Evolutionary conservation across 2,888 invertebrate species (phyloP), one percentile per base, ranked within the genome.

Genomic region (Agrotis segetum): DNA sequence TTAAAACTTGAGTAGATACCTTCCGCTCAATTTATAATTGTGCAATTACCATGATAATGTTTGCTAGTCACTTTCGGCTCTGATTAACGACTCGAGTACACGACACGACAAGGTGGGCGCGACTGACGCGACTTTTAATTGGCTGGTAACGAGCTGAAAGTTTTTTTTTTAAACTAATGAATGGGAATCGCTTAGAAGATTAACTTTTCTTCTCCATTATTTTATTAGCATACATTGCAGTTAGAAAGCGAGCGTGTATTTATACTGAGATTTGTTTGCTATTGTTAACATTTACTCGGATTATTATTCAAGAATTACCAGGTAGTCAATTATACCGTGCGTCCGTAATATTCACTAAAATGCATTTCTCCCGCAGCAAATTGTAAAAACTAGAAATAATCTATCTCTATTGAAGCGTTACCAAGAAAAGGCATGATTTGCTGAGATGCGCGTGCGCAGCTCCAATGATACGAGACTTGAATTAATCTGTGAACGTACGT

Each of bases 121-220:
- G 76, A 88, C 86, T 85, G 88, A 82, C 85, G 81, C 69, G 90
- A 90, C 90, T 92, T 92, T 92, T 95, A 96, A 95, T 95, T 95
- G 89, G 89, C 75, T 83, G 78, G 88, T 92, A 92, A 94, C 90
- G 87, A 93, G 88, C 91, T 89, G 91, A 93, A 93, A 94, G 92
- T 94, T 93, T 92, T 89, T 92, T 89, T 67, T 89, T 81, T 90
- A 90, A 92, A 93, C 92, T 93, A 94, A 93, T 92, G 90, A 89
- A 89, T 92, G 91, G 87, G 90, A 92, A 89, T 90, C 87, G 83
- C 79, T 87, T 82, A 89, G 87, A 87, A 89, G 88, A 88, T 89
- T 84, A 89, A 85, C 89, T 89, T 87, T 83, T 88, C 87, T 88
- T 88, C 85, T 87, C 86, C 83, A 90, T 92, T 91, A 91, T 92